Evolutionary conservation across 1,140 invertebrate genomes (phyloP).

Genomic region (Drosophila parabipectinata): DNA sequence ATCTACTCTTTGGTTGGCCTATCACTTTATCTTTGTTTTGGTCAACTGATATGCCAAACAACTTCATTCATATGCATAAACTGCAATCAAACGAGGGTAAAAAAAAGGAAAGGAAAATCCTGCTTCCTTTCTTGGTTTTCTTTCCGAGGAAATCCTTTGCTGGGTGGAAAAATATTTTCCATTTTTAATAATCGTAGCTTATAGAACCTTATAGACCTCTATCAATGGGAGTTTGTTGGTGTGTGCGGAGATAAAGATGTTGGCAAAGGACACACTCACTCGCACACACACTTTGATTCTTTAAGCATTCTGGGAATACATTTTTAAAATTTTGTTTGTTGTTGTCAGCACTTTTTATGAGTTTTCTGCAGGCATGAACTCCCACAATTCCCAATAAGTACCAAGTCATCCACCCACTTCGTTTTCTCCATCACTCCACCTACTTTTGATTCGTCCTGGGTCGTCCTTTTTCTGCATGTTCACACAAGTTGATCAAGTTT

Average conservation of each 20-base stretch:
- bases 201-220: conserved; percentile 39
- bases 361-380: conserved; percentile 46
- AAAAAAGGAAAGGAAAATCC: conserved; percentile 4
- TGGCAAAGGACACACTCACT: conserved; percentile 19
- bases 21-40: conserved; percentile 44
- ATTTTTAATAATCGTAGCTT: conserved; percentile 79
- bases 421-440: not conserved
- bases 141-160: conserved; percentile 22
- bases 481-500: conserved; percentile 46
- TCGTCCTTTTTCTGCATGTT: conserved; percentile 27
- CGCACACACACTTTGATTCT: conserved; percentile 8
- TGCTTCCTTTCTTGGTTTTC: conserved; percentile 7
- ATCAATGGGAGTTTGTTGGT: not conserved
- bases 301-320: conserved; percentile 47
- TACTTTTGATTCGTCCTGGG: not conserved
- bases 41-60: conserved; percentile 61
- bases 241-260: conserved; percentile 25
- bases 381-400: conserved; percentile 51
- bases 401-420: conserved; percentile 16
- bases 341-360: conserved; percentile 59
- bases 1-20: conserved; percentile 14
- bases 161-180: conserved; percentile 53
- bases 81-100: conserved; percentile 49
- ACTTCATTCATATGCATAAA: conserved; percentile 77
- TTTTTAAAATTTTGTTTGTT: conserved; percentile 50